phyloP scores from a whole-genome alignment of 2,113 vertebrate genomes.

The Crotalus horridus region DNA sequence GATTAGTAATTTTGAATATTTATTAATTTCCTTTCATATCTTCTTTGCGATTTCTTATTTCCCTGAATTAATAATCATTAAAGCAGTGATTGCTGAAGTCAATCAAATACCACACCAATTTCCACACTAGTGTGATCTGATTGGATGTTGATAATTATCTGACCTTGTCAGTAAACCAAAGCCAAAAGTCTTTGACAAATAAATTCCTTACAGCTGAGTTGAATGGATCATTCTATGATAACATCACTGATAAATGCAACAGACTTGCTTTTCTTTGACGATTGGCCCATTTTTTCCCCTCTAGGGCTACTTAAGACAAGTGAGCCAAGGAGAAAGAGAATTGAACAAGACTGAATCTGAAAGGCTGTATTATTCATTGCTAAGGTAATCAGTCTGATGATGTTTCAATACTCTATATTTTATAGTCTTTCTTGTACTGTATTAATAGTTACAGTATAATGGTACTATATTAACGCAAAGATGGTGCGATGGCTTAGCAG shows the following conservation, averaged over 20 bases:
- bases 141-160: slow-evolving; percentile 13
- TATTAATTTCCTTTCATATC: not conserved
- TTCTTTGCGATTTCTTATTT: not conserved
- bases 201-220: not conserved
- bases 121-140: not conserved
- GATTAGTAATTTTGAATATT: not conserved
- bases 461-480: not conserved
- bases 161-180: slow-evolving; percentile 23
- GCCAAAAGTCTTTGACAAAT: slow-evolving; percentile 6
- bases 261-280: not conserved
- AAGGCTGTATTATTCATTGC: not conserved
- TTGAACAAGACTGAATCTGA: not conserved
- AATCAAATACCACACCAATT: not conserved
- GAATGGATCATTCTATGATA: not conserved
- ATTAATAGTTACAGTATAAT: not conserved
- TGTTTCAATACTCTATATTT: not conserved
- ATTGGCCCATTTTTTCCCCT: not conserved
- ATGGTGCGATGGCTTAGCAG: no score
- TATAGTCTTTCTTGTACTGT: not conserved
- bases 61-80: not conserved
- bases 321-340: not conserved
- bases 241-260: not conserved
- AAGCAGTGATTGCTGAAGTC: not conserved
- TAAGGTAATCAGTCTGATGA: not conserved
- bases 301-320: not conserved